Base-by-base conservation (phyloP, 2,888 invertebrate genomes). In the Yponomeuta plumbellus region DNA sequence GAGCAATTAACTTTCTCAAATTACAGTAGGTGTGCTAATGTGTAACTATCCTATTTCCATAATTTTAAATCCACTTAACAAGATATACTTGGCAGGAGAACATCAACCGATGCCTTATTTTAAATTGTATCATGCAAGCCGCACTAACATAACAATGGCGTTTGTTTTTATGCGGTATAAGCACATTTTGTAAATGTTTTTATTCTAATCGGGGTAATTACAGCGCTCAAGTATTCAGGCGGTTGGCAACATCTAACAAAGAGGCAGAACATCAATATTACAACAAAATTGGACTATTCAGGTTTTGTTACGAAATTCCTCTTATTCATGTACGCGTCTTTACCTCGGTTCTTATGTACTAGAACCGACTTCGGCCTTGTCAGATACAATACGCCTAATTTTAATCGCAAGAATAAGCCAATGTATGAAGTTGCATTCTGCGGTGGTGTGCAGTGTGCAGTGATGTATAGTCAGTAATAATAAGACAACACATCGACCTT, bases 91-190 rank as follows among this genome's bases (percentile, higher is more conserved):
- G 58, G 58, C 58, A 58, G n/a, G n/a, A 20, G 22, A 58, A 26
- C 5, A 58, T 20, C n/a, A n/a, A n/a, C n/a, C 57, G 57, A n/a
- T 58, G 1, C 10, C 20, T 5, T 21, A 58, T 20, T 59, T 11
- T 21, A 23, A 59, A 13, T 11, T 5, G 44, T 52, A 52, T 52
- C 13, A 17, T 52, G 44, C 17, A 52, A 52, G 3, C 44, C 44
- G 44, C 13, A 52, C 44, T 17, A 59, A 59, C 20, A 23, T 13
- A 59, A 59, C 59, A 59, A 59, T 58, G 22, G 58, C 20, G n/a
- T 59, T 13, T 23, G 11, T 59, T 59, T 59, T 59, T 23, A 59
- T 59, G 59, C 59, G 59, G 21, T 59, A 22, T 59, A 59, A 59
- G 22, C 59, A 22, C 23, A 59, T 21, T 59, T n/a, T 52, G 11